Evolutionary conservation across 2,797 vertebrate genomes (phyloP), one percentile per base, ranked within the genome.

Genomic region (Chelon labrosus): DNA sequence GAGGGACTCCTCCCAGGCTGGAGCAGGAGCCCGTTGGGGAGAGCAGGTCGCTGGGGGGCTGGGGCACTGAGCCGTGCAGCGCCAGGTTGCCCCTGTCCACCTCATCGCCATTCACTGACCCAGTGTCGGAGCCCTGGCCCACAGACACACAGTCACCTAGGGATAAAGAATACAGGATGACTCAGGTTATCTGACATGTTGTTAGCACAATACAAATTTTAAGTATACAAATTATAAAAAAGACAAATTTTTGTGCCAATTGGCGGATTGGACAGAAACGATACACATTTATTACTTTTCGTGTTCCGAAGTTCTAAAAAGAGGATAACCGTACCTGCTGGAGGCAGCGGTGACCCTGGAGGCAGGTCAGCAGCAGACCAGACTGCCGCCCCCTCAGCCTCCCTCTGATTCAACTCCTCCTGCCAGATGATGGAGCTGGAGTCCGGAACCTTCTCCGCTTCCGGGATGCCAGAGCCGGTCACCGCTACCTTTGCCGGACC

Each of bases 351-450:
- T 25, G 93, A 93, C 35, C 90, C 92, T 44, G 87, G 75, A 2
- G 91, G 73, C 17, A 93, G 78, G 38, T 96, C 95, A 12, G 90
- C 64, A 19, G 91, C 50, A 2, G 90, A 59, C 95, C 95, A 95
- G 5, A 90, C 89, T 7, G 92, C 83, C 1, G 90, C 81, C 0
- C 85, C 93, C 14, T 95, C 94, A 0, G 91, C 91, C 76, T 95
- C 95, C 75, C 95, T 92, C 88, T 92, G 94, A 63, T 93, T 95
- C 65, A 95, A 87, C 84, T 95, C 95, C 84, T 96, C 95, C 78
- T 95, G 95, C 95, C 95, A 96, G 83, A 95, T 95, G 80, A 95
- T 94, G 56, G 95, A 95, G 73, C 94, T 95, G 4, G 95, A 95
- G 88, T 96, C 95, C 0, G 94, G 95, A 59, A 93, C 92, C 80